phyloP scores from a whole-genome alignment of 2,888 invertebrate genomes.

The Chirona hameri region DNA sequence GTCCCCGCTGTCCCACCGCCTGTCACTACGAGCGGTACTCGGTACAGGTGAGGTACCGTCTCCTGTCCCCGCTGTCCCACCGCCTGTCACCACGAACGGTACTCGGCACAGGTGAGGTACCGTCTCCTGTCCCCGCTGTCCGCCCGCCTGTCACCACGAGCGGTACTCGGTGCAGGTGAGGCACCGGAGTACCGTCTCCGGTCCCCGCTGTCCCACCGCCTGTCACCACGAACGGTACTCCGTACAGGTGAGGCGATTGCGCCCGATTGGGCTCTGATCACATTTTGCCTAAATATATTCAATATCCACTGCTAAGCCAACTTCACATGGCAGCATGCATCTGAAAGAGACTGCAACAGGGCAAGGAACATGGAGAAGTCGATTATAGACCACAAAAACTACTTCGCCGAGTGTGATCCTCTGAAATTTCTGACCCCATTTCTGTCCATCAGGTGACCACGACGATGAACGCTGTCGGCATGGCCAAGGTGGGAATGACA shows the following conservation, averaged over 20 bases:
- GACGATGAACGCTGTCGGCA: background rate
- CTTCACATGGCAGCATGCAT: too few relatives aligned
- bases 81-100: background rate
- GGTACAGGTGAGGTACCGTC: conserved; percentile 2
- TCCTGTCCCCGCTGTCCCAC: background rate
- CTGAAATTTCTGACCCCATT: too few relatives aligned
- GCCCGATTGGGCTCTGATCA: too few relatives aligned
- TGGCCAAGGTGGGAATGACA: background rate
- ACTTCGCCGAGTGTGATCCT: too few relatives aligned
- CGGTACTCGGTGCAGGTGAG: background rate
- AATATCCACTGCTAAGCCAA: too few relatives aligned
- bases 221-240: too few relatives aligned
- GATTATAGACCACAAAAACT: too few relatives aligned
- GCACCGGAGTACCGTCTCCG: background rate
- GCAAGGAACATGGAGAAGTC: too few relatives aligned
- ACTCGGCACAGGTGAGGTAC: conserved; percentile 5
- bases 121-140: background rate
- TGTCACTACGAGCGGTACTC: too few relatives aligned
- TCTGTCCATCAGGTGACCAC: background rate
- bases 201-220: background rate
- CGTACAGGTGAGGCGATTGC: background rate
- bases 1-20: background rate
- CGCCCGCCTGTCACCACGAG: background rate
- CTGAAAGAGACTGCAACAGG: too few relatives aligned
- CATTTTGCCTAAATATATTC: too few relatives aligned